Evolutionary conservation across 1,140 invertebrate species (phyloP).

Genomic region (Grapholita molesta): DNA sequence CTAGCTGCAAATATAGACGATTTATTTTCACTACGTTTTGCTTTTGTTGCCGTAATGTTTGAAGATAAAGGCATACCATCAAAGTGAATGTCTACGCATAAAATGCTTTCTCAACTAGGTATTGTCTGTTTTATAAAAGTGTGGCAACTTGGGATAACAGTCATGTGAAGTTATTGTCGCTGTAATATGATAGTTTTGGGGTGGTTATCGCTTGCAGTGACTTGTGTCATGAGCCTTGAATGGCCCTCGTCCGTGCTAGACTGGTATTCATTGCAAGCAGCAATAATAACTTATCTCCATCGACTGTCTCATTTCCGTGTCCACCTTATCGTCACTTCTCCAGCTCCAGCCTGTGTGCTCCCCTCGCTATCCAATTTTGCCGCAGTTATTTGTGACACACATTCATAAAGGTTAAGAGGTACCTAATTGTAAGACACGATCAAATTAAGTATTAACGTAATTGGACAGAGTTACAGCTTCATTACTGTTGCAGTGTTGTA

Average conservation of each 20-base stretch:
- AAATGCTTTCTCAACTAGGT: not conserved
- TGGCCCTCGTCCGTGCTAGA: not conserved
- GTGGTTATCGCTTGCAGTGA: not conserved
- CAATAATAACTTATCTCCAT: slow-evolving; percentile 66
- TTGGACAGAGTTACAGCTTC: slow-evolving; percentile 7
- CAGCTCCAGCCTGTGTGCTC: slow-evolving; percentile 30
- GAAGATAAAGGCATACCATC: not conserved
- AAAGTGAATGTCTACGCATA: not conserved
- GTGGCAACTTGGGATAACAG: not conserved
- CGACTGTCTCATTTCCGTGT: slow-evolving; percentile 49
- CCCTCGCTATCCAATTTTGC: slow-evolving; percentile 1
- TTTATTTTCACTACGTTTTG: not conserved
- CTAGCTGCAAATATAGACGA: not conserved
- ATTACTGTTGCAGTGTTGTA: not conserved
- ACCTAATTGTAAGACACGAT: not conserved
- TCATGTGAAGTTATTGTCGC: not conserved
- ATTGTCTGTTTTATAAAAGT: not conserved
- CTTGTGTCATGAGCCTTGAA: not conserved
- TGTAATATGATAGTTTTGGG: not conserved
- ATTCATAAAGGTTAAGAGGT: slow-evolving; percentile 16
- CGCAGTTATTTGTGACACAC: slow-evolving; percentile 10
- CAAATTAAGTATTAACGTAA: slow-evolving; percentile 17
- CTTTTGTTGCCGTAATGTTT: not conserved
- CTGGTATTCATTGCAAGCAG: slow-evolving; percentile 38
- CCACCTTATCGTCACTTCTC: slow-evolving; percentile 47